Conservation (phyloP, 2,888 invertebrate genomes). For the Xestia c-nigrum region DNA sequence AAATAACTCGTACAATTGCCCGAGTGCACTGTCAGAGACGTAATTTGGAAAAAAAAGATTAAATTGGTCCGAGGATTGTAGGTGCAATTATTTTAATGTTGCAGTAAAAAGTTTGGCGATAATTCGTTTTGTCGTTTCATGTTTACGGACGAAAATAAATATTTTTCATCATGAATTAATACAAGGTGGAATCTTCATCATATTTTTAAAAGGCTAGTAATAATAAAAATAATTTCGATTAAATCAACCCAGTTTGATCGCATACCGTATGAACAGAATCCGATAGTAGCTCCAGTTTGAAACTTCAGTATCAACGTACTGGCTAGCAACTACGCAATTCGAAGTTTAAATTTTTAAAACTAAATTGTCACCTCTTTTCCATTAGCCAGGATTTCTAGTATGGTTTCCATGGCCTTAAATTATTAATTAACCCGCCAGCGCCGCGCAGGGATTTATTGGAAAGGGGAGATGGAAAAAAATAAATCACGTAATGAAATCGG, state of each 20-base stretch:
- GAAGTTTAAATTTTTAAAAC: constrained; percentile 60
- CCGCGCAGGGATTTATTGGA: constrained; percentile 84
- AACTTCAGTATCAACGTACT: constrained; percentile 32
- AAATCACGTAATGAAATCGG: constrained; percentile 87
- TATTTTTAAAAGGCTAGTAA: constrained; percentile 27
- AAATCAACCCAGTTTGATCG: constrained; percentile 45
- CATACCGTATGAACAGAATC: constrained; percentile 50
- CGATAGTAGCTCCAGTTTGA: constrained; percentile 41
- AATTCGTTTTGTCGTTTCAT: constrained; percentile 19
- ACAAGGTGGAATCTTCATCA: constrained; percentile 15
- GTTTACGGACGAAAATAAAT: constrained; percentile 22
- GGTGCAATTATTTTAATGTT: constrained; percentile 60
- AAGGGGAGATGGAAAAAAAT: constrained; percentile 82
- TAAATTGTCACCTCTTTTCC: constrained; percentile 72
- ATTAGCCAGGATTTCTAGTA: constrained; percentile 69
- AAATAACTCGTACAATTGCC: constrained; percentile 87
- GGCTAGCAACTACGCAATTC: constrained; percentile 34
- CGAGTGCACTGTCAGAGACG: constrained; percentile 79
- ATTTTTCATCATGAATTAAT: constrained; percentile 11
- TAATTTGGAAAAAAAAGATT: constrained; percentile 78
- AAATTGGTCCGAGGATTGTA: constrained; percentile 68
- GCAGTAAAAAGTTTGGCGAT: constrained; percentile 47
- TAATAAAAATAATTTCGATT: constrained; percentile 28
- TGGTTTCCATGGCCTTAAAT: constrained; percentile 79
- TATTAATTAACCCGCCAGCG: constrained; percentile 87